A percentile compares a stretch with the other conserved stretches of the same genome.
phyloP scores from a whole-genome alignment of 2,113 vertebrate genomes.

The Pelecanoides urinatrix region DNA sequence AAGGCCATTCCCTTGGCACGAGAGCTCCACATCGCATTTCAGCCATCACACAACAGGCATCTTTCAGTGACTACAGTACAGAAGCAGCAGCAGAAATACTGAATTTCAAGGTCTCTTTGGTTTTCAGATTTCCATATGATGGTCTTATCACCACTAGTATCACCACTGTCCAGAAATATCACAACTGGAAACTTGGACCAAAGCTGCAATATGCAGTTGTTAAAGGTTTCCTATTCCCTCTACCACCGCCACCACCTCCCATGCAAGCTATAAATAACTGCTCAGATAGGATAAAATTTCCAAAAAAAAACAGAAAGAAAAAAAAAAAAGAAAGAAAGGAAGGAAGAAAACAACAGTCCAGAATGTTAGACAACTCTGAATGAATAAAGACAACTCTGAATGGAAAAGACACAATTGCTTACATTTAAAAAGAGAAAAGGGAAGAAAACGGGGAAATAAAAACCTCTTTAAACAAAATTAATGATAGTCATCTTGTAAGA shows the following conservation, averaged over 20 bases:
- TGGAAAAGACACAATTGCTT: constrained; percentile 30
- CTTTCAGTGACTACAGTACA: neutral
- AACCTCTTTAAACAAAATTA: constrained; percentile 52
- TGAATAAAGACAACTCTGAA: constrained; percentile 29
- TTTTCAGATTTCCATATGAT: neutral
- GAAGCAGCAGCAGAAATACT: constrained; percentile 8
- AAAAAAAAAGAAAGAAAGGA: neutral
- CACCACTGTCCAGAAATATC: neutral
- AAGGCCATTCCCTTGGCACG: neutral
- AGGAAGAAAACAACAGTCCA: neutral
- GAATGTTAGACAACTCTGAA: constrained; percentile 23
- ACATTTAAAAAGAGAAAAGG: constrained; percentile 37
- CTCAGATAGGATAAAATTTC: constrained; percentile 22
- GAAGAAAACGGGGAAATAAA: constrained; percentile 47
- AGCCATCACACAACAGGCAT: neutral
- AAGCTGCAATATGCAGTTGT: neutral
- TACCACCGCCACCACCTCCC: neutral
- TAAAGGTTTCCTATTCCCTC: neutral
- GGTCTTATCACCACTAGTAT: neutral
- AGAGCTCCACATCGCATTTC: constrained; percentile 6
- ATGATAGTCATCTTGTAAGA: constrained; percentile 38
- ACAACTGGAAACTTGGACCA: neutral
- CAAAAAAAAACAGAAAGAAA: accelerated
- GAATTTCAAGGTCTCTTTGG: neutral
- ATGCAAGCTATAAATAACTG: constrained; percentile 26